phyloP scores from a whole-genome alignment of 2,888 invertebrate genomes.

The Lasius platythorax region DNA sequence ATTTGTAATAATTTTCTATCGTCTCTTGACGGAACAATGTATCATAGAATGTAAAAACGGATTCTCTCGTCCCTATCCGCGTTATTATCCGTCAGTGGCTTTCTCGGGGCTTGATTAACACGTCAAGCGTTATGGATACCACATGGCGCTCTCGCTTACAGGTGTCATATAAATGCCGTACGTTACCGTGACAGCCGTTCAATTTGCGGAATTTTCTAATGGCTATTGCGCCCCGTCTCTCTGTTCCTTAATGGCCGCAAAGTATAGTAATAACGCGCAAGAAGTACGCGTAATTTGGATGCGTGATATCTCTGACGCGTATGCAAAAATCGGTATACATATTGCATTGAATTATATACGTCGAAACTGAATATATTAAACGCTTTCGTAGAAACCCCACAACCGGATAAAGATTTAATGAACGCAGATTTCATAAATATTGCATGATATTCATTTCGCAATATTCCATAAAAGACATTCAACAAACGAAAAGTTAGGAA shows the following conservation, averaged over 20 bases:
- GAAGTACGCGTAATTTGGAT: conserved; percentile 17
- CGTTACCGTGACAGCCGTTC: conserved; percentile 34
- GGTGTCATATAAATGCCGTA: conserved; percentile 49
- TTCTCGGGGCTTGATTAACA: conserved; percentile 51
- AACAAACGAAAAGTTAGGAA: background rate
- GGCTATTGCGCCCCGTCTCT: background rate
- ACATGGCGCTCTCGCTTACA: conserved; percentile 46
- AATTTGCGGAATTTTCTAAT: conserved; percentile 34
- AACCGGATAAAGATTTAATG: background rate
- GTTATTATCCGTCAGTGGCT: conserved; percentile 43
- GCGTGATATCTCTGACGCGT: background rate
- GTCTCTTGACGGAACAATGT: conserved; percentile 35
- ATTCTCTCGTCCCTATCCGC: conserved; percentile 6
- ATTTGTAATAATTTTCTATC: conserved; percentile 16
- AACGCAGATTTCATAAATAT: background rate
- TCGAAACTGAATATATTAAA: conserved; percentile 17
- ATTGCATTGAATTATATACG: background rate
- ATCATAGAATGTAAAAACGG: conserved; percentile 44
- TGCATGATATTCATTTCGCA: background rate
- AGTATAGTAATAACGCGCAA: conserved; percentile 29
- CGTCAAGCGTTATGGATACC: conserved; percentile 50
- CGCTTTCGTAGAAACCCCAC: background rate
- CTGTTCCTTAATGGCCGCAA: conserved; percentile 22
- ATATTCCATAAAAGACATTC: background rate
- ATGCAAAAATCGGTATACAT: background rate